Base-by-base conservation (phyloP, 37 sponge, comb jelly and placozoan genomes). In the Eunapius fragilis region DNA sequence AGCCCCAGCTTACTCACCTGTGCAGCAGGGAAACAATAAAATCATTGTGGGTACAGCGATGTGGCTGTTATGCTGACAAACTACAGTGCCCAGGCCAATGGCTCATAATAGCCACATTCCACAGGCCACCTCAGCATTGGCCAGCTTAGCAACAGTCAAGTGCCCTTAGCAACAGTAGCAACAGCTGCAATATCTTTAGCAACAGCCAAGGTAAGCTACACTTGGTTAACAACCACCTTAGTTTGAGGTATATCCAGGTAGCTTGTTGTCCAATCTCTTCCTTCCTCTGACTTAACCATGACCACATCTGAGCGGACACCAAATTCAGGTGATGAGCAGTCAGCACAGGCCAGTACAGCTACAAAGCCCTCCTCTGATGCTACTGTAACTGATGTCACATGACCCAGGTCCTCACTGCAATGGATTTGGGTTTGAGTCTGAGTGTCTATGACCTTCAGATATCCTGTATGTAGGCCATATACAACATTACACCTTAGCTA, bases 341-440 rank as follows among this genome's bases (percentile, higher is more conserved):
- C 69, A 0, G 35, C 33, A 25, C 77, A 68, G 30, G 70, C 77
- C 25, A 38, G 77, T 17, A 80, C 81, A 14, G 37, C 17, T 14
- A 49, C 12, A 19, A 2, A 10, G 27, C 68, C 33, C 11, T 31
- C 67, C 0, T 25, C 71, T 50, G 36, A 74, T 37, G 27, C 27
- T 17, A 87, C 33, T 14, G 25, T 71, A 10, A 87, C 72, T 58
- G 74, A 87, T n/a, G 82, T 27, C 47, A 88, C 49, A 38, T 37
- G 47, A 19, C 88, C 82, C 26, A 88, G 70, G 0, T 58, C 88
- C 22, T 25, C 26, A 25, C 70, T 25, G 23, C 33, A 24, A 35
- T 76, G 41, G 24, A 88, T 82, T 22, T 37, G 36, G 0, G 70
- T 49, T 31, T 76, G 70, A 0, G 74, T 74, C 19, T 68, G 36